Evolutionary conservation across 2,888 invertebrate genomes (phyloP).

Genomic region (Cyaniris semiargus): DNA sequence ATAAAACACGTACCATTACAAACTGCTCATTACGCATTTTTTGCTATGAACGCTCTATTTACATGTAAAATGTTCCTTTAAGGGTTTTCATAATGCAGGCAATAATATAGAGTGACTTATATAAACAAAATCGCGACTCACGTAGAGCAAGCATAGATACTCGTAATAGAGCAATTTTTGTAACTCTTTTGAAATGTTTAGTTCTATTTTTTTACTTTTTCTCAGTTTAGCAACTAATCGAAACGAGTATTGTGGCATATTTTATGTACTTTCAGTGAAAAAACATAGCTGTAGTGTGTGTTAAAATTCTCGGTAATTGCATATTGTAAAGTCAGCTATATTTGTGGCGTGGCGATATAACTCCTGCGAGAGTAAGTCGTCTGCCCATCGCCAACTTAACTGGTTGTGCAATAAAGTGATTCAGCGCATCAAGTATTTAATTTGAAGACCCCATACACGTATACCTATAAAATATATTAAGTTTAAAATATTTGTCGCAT

Average conservation of each 20-base stretch:
- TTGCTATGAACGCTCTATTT: constrained; percentile 29
- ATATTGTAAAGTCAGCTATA: no score
- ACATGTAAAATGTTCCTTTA: constrained; percentile 23
- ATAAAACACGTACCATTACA: constrained; percentile 22
- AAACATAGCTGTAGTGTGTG: no score
- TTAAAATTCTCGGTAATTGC: no score
- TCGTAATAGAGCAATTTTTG: no score
- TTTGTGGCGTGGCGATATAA: no score
- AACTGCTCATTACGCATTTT: constrained; percentile 26
- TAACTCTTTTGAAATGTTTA: background rate
- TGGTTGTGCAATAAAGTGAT: no score
- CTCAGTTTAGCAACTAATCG: background rate
- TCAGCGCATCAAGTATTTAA: no score
- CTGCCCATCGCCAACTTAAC: no score
- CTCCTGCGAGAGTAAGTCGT: no score
- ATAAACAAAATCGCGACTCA: constrained; percentile 6
- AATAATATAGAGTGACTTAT: constrained; percentile 16
- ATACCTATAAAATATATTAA: constrained; percentile 2
- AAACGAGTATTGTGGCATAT: background rate
- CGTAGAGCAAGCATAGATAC: background rate
- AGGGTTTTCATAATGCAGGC: constrained; percentile 15
- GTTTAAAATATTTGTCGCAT: constrained; percentile 10
- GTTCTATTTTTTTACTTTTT: no score
- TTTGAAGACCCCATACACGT: no score
- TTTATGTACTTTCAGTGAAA: background rate